phyloP scores from a whole-genome alignment of 2,113 vertebrate genomes.

The Rattus norvegicus region DNA sequence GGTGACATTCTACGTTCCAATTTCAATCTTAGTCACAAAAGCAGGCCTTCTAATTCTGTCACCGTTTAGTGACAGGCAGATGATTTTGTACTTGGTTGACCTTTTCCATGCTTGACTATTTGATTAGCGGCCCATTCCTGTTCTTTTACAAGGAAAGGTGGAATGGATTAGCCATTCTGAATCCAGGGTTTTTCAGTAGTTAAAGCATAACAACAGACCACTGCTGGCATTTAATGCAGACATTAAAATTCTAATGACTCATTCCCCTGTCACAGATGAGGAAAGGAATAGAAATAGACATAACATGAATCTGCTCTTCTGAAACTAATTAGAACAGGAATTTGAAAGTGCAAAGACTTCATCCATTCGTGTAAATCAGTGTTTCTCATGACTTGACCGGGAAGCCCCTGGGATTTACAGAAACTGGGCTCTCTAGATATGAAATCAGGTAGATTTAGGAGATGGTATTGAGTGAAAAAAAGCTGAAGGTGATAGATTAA shows the following conservation, averaged over 20 bases:
- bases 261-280: constrained; percentile 72
- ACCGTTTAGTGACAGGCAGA: constrained; percentile 68
- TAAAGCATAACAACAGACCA: constrained; percentile 68
- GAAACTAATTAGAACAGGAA: constrained; percentile 76
- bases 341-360: constrained; percentile 54
- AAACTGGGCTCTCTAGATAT: constrained; percentile 27
- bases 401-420: constrained; percentile 43
- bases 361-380: constrained; percentile 76
- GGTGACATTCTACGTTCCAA: constrained; percentile 66
- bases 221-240: constrained; percentile 70
- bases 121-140: constrained; percentile 21
- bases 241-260: constrained; percentile 78
- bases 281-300: constrained; percentile 73
- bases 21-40: constrained; percentile 70
- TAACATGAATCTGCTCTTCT: constrained; percentile 54
- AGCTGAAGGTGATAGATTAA: not conserved
- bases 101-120: constrained; percentile 52
- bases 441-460: not conserved
- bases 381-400: constrained; percentile 51
- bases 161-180: constrained; percentile 24
- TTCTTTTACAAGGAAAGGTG: constrained; percentile 56
- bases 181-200: constrained; percentile 72
- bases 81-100: constrained; percentile 55
- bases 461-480: not conserved
- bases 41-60: constrained; percentile 62